Conservation (phyloP, 2,888 invertebrate species). For the Diarsia brunnea region DNA sequence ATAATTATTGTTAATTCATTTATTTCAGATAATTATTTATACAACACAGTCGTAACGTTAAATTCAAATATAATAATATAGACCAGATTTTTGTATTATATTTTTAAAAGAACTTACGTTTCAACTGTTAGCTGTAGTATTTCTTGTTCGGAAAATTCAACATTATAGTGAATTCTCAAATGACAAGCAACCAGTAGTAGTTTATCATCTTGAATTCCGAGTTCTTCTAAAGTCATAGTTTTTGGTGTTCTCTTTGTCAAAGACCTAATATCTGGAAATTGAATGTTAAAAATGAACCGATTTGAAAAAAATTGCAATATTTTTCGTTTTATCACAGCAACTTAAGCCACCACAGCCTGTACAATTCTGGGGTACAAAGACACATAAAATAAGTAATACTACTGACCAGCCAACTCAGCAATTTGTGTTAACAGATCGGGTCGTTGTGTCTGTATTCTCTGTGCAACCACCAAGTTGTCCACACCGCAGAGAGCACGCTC, state of each 20-base stretch:
- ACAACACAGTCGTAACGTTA: too few species aligned
- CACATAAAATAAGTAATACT: neutral
- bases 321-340: neutral
- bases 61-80: neutral
- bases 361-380: neutral
- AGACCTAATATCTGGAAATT: conserved; percentile 50
- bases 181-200: conserved; percentile 37
- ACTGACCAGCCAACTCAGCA: conserved; percentile 60
- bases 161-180: conserved; percentile 44
- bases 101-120: conserved; percentile 39
- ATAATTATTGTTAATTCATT: too few species aligned
- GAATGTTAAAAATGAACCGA: neutral
- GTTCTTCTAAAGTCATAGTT: conserved; percentile 47
- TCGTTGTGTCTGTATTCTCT: neutral
- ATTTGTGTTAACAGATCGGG: conserved; percentile 61
- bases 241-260: conserved; percentile 36
- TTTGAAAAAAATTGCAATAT: neutral
- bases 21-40: too few species aligned
- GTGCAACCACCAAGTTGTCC: conserved; percentile 45
- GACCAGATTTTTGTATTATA: too few species aligned
- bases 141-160: conserved; percentile 44
- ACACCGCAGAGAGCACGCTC: conserved; percentile 59
- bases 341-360: neutral
- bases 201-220: conserved; percentile 53
- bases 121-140: conserved; percentile 31